These are phyloP conservation scores for Pungitius pungitius DNA, from an alignment of 2,113 vertebrate genomes.

Conservation along the genomic window DNA sequence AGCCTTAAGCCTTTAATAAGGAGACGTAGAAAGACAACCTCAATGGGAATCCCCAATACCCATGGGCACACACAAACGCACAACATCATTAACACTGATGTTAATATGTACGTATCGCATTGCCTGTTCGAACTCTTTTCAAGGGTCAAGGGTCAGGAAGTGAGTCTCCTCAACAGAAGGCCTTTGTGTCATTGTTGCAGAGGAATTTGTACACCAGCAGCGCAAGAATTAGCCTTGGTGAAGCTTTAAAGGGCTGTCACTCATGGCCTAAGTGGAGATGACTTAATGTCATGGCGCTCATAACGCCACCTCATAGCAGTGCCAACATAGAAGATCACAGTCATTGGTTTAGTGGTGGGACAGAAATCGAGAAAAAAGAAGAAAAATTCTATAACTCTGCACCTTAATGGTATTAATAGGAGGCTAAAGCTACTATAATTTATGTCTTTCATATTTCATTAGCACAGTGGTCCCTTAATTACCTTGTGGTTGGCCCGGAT, in stretches of 20 bases:
- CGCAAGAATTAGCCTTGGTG: slow-evolving; percentile 73
- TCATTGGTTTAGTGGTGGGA: slow-evolving; percentile 33
- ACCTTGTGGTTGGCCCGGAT: background rate
- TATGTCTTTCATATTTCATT: slow-evolving; percentile 45
- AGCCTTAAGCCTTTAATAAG: slow-evolving; percentile 28
- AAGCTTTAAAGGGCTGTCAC: slow-evolving; percentile 76
- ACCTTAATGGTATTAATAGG: slow-evolving; percentile 27
- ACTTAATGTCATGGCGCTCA: slow-evolving; percentile 69
- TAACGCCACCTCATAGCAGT: slow-evolving; percentile 64
- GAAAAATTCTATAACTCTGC: slow-evolving; percentile 31
- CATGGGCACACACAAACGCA: background rate
- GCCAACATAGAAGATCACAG: slow-evolving; percentile 62
- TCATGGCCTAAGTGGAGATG: slow-evolving; percentile 58
- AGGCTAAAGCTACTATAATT: slow-evolving; percentile 36
- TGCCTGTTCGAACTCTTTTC: background rate
- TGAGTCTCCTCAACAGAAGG: slow-evolving; percentile 39
- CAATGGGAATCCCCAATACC: slow-evolving; percentile 5
- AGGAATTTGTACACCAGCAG: slow-evolving; percentile 68
- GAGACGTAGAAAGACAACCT: slow-evolving; percentile 15
- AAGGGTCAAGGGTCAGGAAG: slow-evolving; percentile 46
- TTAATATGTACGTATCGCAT: background rate
- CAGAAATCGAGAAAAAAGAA: slow-evolving; percentile 24
- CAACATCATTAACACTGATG: background rate
- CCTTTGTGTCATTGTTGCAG: slow-evolving; percentile 73
- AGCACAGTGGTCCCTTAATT: slow-evolving; percentile 31